Conservation (phyloP, 2,888 invertebrate genomes). For the Oxycera nigricornis region DNA sequence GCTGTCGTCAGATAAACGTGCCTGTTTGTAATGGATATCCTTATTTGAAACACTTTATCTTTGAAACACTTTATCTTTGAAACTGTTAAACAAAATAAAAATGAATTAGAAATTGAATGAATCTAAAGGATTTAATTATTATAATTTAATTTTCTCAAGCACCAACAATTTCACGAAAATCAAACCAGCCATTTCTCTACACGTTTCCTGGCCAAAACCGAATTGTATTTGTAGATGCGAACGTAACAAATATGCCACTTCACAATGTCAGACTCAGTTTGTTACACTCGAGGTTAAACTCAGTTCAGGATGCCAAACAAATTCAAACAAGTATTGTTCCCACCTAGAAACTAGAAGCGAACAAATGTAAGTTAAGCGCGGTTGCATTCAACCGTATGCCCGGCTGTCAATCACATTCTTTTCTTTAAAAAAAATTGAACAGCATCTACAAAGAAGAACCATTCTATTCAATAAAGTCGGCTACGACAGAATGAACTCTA, state of each 20-base stretch:
- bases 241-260: conserved; percentile 22
- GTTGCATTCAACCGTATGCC: conserved; percentile 1
- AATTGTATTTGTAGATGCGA: neutral
- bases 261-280: conserved; percentile 31
- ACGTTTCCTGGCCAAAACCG: neutral
- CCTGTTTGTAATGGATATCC: too few species aligned
- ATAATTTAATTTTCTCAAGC: neutral
- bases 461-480: neutral
- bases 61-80: too few species aligned
- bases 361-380: conserved; percentile 27
- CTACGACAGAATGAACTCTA: neutral
- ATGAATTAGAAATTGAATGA: neutral
- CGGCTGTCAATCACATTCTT: conserved; percentile 21
- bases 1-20: too few species aligned
- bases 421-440: neutral
- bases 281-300: neutral
- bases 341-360: neutral
- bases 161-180: neutral
- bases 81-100: too few species aligned
- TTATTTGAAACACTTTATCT: too few species aligned
- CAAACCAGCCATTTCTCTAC: too few species aligned
- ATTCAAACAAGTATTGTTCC: neutral
- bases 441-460: neutral
- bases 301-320: neutral
- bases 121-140: neutral